Evolutionary conservation across 2,797 vertebrate genomes (phyloP), one percentile per base, ranked within the genome.

Genomic region (Sternotherus odoratus): DNA sequence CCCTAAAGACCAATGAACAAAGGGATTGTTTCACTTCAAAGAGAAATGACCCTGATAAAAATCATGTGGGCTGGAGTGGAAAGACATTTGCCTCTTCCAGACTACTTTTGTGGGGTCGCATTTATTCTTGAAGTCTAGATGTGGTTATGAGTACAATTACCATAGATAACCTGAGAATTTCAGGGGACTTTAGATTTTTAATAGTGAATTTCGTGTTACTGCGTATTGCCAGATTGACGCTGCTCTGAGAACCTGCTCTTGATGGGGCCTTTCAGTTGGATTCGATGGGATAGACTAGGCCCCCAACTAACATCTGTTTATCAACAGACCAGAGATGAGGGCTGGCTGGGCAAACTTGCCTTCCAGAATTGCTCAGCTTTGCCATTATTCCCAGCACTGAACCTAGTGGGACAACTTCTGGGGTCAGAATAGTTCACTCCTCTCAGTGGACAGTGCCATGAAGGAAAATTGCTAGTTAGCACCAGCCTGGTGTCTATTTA

Each of bases 361-460:
- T 24, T 46, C 43, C 0, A 0, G 7, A 0, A 0, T 77, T 57
- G 8, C 50, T 46, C 23, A 53, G 0, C 75, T 85, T 60, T 0
- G 1, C 5, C 23, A 12, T 48, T 83, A 49, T 6, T 23, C 78
- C 69, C 46, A 12, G 50, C 66, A 17, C 72, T 48, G 30, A 48
- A 43, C 21, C 36, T 19, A 66, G n/a, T 36, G 33, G 8, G 63
- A 36, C 63, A 69, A 39, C n/a, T 23, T 21, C 36, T 69, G 36
- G 26, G 43, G 7, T 75, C 7, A 75, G 72, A 75, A 17, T 43
- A 75, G 24, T 15, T 75, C 43, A 28, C 12, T 26, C 13, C 26
- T 48, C 26, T 26, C 26, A 28, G 43, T 30, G 28, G 69, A 46
- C 69, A 46, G 39, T 15, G 39, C 12, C 12, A 15, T 46, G 36